Evolutionary conservation across 2,113 vertebrate genomes (phyloP).

Genomic region (Anthoscopus minutus): DNA sequence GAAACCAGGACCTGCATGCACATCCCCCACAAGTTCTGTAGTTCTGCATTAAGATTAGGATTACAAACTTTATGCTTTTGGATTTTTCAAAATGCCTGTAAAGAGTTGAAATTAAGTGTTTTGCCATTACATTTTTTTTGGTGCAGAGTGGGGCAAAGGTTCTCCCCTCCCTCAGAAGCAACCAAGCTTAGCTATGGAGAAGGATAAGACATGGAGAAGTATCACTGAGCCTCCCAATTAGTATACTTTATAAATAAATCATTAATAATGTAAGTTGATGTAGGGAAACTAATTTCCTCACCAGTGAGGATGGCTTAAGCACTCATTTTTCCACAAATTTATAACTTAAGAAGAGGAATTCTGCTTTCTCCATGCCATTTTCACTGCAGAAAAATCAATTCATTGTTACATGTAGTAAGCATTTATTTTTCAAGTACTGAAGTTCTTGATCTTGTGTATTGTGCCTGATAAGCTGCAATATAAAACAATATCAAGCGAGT

Average conservation of each 20-base stretch:
- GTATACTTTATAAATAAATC: neutral
- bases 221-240: neutral
- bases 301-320: neutral
- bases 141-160: neutral
- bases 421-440: neutral
- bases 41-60: neutral
- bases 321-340: neutral
- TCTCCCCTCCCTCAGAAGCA: neutral
- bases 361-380: neutral
- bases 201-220: neutral
- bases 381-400: neutral
- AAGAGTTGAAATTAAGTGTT: neutral
- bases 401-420: neutral
- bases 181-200: neutral
- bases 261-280: neutral
- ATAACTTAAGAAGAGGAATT: neutral
- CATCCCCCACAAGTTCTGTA: neutral
- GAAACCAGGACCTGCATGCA: neutral
- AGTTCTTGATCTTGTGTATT: neutral
- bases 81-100: neutral
- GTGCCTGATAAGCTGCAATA: neutral
- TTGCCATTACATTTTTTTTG: neutral
- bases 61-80: neutral
- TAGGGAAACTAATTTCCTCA: neutral
- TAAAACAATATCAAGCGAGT: neutral